Conservation (phyloP, 2,797 vertebrate species). For the Semotilus atromaculatus region DNA sequence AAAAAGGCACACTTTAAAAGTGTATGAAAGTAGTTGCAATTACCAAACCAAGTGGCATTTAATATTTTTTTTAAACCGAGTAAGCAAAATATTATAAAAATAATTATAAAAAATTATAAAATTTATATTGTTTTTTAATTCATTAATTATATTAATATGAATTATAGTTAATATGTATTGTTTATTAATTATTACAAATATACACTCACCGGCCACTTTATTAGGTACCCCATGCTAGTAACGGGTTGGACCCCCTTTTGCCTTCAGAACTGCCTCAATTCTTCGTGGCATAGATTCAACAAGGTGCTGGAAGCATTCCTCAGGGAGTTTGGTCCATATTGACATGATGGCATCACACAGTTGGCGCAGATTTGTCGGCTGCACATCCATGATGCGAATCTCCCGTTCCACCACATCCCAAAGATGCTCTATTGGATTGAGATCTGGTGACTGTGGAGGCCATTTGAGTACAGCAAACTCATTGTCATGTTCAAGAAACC, state of each 20-base stretch:
- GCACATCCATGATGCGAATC: not conserved
- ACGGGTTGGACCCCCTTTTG: too few species aligned
- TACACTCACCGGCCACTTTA: too few species aligned
- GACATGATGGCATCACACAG: too few species aligned
- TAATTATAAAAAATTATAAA: not conserved
- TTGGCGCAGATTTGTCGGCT: not conserved
- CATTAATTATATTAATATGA: not conserved
- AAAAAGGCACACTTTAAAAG: conserved; percentile 4
- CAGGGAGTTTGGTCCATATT: too few species aligned
- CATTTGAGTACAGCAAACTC: too few species aligned
- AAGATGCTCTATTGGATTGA: not conserved
- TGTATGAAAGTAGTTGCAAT: not conserved
- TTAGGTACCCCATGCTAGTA: too few species aligned
- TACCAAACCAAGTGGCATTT: not conserved
- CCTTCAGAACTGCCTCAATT: too few species aligned
- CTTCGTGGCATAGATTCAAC: too few species aligned
- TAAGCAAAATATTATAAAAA: not conserved
- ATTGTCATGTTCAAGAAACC: too few species aligned
- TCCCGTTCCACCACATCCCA: not conserved
- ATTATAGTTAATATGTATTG: too few species aligned
- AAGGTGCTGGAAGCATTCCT: too few species aligned
- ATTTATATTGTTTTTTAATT: not conserved
- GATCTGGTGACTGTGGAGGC: too few species aligned
- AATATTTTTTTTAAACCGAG: not conserved
- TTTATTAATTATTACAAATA: not conserved